Evolutionary conservation across 1,140 invertebrate species (phyloP).

Genomic region (Diorhabda elongata): DNA sequence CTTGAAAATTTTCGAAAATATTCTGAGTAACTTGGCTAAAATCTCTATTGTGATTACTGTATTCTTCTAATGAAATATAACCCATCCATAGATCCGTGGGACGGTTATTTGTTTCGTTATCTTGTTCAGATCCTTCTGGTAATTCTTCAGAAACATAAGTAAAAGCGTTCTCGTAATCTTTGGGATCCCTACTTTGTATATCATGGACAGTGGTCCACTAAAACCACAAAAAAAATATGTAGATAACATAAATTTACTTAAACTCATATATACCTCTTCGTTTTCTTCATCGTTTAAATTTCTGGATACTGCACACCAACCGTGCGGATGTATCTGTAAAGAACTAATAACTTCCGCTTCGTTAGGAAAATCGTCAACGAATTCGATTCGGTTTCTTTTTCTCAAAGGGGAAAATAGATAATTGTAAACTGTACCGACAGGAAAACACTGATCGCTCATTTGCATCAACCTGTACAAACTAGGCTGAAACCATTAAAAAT

Average conservation of each 20-base stretch:
- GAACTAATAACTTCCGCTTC: slow-evolving; percentile 88
- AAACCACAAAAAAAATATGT: slow-evolving; percentile 29
- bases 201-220: slow-evolving; percentile 93
- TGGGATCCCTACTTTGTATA: slow-evolving; percentile 67
- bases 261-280: slow-evolving; percentile 62
- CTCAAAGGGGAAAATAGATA: slow-evolving; percentile 72
- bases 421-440: slow-evolving; percentile 71
- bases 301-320: slow-evolving; percentile 82
- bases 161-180: slow-evolving; percentile 48
- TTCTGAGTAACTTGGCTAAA: not conserved
- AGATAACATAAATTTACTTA: not conserved
- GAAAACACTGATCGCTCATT: slow-evolving; percentile 73
- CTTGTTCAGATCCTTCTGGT: slow-evolving; percentile 33
- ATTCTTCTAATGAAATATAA: slow-evolving; percentile 36
- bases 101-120: slow-evolving; percentile 30
- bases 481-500: slow-evolving; percentile 58
- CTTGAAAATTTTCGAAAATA: slow-evolving; percentile 21
- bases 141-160: slow-evolving; percentile 35
- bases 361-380: slow-evolving; percentile 88
- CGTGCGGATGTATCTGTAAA: slow-evolving; percentile 86
- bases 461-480: slow-evolving; percentile 89
- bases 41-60: slow-evolving; percentile 24
- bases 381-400: slow-evolving; percentile 79
- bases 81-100: slow-evolving; percentile 44
- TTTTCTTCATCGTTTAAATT: slow-evolving; percentile 82